Evolutionary conservation across 2,888 invertebrate species (phyloP).

Genomic region (Meganola albula): DNA sequence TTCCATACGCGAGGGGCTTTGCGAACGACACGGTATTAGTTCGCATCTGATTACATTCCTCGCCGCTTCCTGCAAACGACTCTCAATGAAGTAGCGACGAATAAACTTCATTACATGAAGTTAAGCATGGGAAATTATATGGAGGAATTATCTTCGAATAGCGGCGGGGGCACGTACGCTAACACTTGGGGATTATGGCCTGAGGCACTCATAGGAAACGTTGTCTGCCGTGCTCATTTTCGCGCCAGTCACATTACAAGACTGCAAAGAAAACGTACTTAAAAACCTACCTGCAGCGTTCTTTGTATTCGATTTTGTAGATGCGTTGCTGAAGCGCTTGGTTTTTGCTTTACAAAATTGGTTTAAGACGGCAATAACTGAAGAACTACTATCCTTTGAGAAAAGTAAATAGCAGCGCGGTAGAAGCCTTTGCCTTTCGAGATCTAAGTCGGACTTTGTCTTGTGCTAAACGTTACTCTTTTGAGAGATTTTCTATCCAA

Average conservation of each 20-base stretch:
- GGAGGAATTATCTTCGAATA: conserved; percentile 72
- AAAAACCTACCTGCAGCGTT: conserved; percentile 38
- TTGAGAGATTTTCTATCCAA: conserved; percentile 71
- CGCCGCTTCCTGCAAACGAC: conserved; percentile 63
- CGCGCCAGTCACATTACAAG: conserved; percentile 40
- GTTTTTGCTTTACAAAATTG: conserved; percentile 51
- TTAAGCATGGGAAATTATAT: conserved; percentile 75
- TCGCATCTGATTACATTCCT: conserved; percentile 76
- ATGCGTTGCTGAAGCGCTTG: conserved; percentile 30
- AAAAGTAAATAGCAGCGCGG: conserved; percentile 69
- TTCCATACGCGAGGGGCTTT: conserved; percentile 71
- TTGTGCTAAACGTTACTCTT: conserved; percentile 70
- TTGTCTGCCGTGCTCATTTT: conserved; percentile 40
- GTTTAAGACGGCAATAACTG: conserved; percentile 48
- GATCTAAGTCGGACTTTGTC: conserved; percentile 73
- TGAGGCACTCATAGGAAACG: conserved; percentile 53
- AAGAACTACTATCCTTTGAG: conserved; percentile 55
- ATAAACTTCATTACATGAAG: conserved; percentile 75
- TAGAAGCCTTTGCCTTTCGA: conserved; percentile 55
- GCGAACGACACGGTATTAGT: conserved; percentile 71
- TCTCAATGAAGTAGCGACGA: conserved; percentile 72
- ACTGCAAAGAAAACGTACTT: conserved; percentile 35
- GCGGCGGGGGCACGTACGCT: conserved; percentile 58
- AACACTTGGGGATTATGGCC: conserved; percentile 59
- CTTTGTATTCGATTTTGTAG: conserved; percentile 35